Conservation (phyloP, 1,140 invertebrate species). For the Drosophila guanche region DNA sequence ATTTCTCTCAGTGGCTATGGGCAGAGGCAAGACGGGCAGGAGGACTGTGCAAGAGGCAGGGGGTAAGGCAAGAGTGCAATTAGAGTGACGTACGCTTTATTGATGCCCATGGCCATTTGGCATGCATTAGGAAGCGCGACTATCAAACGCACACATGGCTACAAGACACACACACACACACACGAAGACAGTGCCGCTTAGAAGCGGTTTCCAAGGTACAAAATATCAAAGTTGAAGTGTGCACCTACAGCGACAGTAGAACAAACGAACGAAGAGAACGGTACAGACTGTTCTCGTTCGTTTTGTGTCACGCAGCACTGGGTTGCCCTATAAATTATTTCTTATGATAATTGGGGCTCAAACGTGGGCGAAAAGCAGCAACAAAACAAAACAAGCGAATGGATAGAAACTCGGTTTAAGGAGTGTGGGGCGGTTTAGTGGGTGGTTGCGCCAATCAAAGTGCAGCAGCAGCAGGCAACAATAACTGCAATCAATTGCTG, state of each 20-base stretch:
- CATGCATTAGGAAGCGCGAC: slow-evolving; percentile 65
- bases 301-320: slow-evolving; percentile 61
- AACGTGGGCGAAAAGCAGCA: slow-evolving; percentile 40
- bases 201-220: slow-evolving; percentile 64
- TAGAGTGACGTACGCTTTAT: slow-evolving; percentile 79
- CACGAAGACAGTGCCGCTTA: slow-evolving; percentile 9
- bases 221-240: slow-evolving; percentile 79
- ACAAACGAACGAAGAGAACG: no score
- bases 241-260: neutral
- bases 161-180: slow-evolving; percentile 8
- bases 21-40: neutral
- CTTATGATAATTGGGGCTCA: slow-evolving; percentile 72
- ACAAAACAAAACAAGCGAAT: slow-evolving; percentile 30
- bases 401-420: neutral
- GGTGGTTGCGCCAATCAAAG: slow-evolving; percentile 30
- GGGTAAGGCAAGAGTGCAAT: slow-evolving; percentile 49
- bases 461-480: slow-evolving; percentile 39
- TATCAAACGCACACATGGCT: slow-evolving; percentile 9
- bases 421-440: neutral
- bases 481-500: slow-evolving; percentile 77
- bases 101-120: slow-evolving; percentile 75
- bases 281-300: slow-evolving; percentile 32
- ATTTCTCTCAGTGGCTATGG: slow-evolving; percentile 10
- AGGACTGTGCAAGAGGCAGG: no score
- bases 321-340: slow-evolving; percentile 68